Conservation (phyloP, 2,888 invertebrate genomes). For the Aphrophora alni region DNA sequence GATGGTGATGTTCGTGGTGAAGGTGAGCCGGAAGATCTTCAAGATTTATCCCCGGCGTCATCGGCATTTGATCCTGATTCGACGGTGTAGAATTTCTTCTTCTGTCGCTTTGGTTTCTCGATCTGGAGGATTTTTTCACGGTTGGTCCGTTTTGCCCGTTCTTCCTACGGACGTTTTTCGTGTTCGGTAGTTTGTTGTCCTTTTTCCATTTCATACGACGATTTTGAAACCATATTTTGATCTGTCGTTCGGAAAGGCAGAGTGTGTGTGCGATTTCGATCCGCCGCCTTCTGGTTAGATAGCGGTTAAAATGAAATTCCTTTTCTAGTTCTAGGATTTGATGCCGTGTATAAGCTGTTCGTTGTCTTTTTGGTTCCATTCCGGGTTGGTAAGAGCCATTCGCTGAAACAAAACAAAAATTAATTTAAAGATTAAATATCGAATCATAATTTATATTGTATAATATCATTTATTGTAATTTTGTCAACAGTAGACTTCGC, state of each 20-base stretch:
- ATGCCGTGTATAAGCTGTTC: slow-evolving; percentile 97
- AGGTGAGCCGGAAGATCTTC: slow-evolving; percentile 34
- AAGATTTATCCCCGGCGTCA: slow-evolving; percentile 31
- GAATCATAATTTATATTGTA: too few species aligned
- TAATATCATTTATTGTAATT: too few species aligned
- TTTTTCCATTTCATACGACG: slow-evolving; percentile 88
- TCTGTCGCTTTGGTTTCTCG: slow-evolving; percentile 42
- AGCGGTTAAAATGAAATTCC: slow-evolving; percentile 97
- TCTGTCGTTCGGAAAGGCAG: slow-evolving; percentile 89
- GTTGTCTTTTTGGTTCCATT: slow-evolving; percentile 94
- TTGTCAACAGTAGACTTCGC: too few species aligned
- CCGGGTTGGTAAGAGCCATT: slow-evolving; percentile 89
- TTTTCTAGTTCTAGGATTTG: slow-evolving; percentile 97
- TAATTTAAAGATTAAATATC: not conserved
- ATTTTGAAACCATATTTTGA: slow-evolving; percentile 90
- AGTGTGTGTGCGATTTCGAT: slow-evolving; percentile 98
- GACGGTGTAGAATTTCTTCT: slow-evolving; percentile 51
- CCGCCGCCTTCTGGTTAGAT: slow-evolving; percentile 91
- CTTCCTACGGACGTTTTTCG: slow-evolving; percentile 79
- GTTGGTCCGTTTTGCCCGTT: slow-evolving; percentile 76
- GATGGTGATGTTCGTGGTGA: slow-evolving; percentile 31
- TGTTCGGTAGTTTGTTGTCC: slow-evolving; percentile 88
- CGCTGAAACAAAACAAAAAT: slow-evolving; percentile 66
- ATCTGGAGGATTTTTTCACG: slow-evolving; percentile 58
- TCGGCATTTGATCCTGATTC: slow-evolving; percentile 59